Percentiles rank a stretch among this genome's conserved stretches.
These are phyloP conservation scores for Balaenoptera acutorostrata DNA, from an alignment of 2,113 vertebrate genomes.

Conservation along the genomic window DNA sequence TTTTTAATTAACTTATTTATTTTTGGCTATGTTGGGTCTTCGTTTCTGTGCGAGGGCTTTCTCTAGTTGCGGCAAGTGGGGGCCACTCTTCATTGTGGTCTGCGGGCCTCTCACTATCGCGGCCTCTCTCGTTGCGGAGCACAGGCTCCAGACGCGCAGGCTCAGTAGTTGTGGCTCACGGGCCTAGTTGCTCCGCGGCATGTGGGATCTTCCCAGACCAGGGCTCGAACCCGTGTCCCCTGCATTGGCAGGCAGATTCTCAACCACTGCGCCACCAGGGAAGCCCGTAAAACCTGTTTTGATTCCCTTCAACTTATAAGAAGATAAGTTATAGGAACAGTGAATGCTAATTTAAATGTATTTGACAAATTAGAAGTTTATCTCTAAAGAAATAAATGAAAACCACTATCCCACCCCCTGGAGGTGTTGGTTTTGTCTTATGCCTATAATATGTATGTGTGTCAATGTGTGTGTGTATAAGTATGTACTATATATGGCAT, in stretches of 20 bases:
- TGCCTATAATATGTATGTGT: not conserved
- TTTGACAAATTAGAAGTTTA: not conserved
- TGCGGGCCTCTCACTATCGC: no score
- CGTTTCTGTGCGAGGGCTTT: no score
- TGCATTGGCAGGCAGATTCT: no score
- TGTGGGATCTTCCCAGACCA: not conserved
- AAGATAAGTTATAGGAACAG: not conserved
- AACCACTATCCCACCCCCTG: not conserved
- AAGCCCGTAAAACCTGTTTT: not conserved
- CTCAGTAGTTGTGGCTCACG: no score
- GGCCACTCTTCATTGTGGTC: no score
- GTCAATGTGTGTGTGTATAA: not conserved
- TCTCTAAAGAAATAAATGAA: not conserved
- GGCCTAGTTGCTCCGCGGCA: no score
- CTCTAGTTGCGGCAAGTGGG: no score
- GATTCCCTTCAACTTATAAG: not conserved
- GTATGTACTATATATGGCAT: not conserved
- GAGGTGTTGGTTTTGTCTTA: not conserved
- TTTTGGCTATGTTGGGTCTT: no score
- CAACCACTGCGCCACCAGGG: not conserved
- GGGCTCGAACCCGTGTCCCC: not conserved
- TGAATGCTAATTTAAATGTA: constrained; percentile 6
- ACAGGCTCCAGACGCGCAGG: no score
- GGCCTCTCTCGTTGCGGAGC: no score
- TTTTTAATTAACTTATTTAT: no score